Conservation (phyloP, 1,140 invertebrate species). For the Asobara japonica region DNA sequence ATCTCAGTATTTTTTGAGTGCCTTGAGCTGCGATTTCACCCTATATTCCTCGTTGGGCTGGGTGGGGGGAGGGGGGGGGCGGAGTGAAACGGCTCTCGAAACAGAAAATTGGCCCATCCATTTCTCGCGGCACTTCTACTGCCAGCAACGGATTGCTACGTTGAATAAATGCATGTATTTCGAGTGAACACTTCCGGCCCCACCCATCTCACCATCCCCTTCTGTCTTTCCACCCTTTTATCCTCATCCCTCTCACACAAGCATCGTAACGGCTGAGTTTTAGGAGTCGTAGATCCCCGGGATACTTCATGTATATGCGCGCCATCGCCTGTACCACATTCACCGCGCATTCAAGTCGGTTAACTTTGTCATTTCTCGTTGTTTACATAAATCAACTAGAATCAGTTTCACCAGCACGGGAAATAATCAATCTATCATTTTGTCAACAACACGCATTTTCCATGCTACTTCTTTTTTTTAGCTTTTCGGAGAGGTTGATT, state of each 20-base stretch:
- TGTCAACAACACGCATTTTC: conserved; percentile 3
- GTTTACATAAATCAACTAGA: conserved; percentile 8
- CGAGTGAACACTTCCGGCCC: conserved; percentile 39
- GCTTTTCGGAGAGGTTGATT: not conserved
- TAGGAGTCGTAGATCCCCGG: conserved; percentile 12
- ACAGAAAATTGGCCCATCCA: conserved; percentile 60
- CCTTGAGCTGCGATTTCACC: not conserved
- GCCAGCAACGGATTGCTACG: conserved; percentile 46
- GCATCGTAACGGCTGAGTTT: conserved; percentile 24
- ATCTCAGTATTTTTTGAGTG: not conserved
- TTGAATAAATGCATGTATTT: conserved; percentile 58
- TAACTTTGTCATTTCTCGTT: conserved; percentile 8
- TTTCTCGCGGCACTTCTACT: conserved; percentile 52
- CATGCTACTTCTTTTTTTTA: not conserved
- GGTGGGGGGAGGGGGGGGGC: too few species aligned
- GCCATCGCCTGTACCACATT: not conserved
- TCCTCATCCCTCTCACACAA: conserved; percentile 18
- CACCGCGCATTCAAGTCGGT: conserved; percentile 10
- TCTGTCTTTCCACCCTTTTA: conserved; percentile 25
- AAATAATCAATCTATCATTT: conserved; percentile 16
- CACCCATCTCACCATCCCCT: not conserved
- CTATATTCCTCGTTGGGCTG: not conserved
- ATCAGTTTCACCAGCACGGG: not conserved
- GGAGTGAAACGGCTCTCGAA: conserved; percentile 37
- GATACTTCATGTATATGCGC: not conserved